Conservation (phyloP, 2,888 invertebrate genomes). For the Quadriops clusia region DNA sequence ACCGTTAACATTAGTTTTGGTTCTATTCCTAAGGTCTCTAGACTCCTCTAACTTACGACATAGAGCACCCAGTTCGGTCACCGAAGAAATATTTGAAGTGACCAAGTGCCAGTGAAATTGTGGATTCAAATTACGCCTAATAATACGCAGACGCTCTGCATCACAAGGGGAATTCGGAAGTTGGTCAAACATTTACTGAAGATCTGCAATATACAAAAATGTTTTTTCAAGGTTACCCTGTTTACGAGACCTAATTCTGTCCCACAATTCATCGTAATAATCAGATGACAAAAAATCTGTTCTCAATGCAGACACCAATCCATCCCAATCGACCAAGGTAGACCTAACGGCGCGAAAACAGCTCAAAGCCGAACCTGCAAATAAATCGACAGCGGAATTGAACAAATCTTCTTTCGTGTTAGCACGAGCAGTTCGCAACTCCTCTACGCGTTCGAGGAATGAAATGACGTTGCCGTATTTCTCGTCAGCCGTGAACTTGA, state of each 20-base stretch:
- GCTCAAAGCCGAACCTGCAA: constrained; percentile 15
- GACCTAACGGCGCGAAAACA: constrained; percentile 16
- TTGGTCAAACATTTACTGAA: constrained; percentile 14
- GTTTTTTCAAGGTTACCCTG: constrained; percentile 15
- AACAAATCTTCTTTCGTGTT: constrained; percentile 14
- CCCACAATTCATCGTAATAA: constrained; percentile 15
- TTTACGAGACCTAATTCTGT: constrained; percentile 11
- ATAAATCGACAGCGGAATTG: constrained; percentile 16
- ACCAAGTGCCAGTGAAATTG: constrained; percentile 9
- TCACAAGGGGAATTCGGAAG: constrained; percentile 9
- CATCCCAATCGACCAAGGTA: constrained; percentile 10
- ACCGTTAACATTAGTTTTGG: too few relatives aligned
- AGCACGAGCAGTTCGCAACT: constrained; percentile 13
- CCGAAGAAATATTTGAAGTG: constrained; percentile 5
- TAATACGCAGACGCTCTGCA: constrained; percentile 9
- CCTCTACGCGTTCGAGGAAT: constrained; percentile 19
- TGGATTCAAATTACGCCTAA: constrained; percentile 13
- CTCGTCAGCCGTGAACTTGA: constrained; percentile 15
- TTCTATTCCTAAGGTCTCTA: neutral
- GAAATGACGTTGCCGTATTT: constrained; percentile 4
- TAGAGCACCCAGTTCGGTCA: constrained; percentile 5
- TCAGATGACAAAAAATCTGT: constrained; percentile 14
- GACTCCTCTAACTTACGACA: constrained; percentile 13
- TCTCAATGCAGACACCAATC: constrained; percentile 8
- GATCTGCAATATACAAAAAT: constrained; percentile 14